These are phyloP conservation scores for Hippocampus zosterae DNA, from an alignment of 2,113 vertebrate genomes.

Conservation along the genomic window DNA sequence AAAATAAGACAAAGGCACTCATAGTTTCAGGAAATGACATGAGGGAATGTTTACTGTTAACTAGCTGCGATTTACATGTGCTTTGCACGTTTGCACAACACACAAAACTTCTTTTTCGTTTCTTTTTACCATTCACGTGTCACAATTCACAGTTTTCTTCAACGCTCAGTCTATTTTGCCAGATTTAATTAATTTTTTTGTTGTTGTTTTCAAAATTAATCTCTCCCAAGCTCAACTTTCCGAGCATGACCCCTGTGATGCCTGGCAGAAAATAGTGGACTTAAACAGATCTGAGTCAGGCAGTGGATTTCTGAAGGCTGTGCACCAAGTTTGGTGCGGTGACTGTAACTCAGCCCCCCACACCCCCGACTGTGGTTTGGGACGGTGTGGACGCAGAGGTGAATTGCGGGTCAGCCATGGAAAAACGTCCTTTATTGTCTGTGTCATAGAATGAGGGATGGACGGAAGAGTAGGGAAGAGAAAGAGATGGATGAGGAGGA, in stretches of 20 bases:
- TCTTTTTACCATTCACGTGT: constrained; percentile 6
- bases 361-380: constrained; percentile 45
- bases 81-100: no score
- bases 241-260: not conserved
- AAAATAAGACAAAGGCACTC: no score
- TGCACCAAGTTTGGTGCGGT: constrained; percentile 30
- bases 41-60: no score
- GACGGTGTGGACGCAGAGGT: constrained; percentile 63
- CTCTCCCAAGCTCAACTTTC: constrained; percentile 31
- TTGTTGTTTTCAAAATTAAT: constrained; percentile 6
- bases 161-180: not conserved
- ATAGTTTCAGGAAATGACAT: no score
- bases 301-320: constrained; percentile 11
- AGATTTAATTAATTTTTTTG: no score
- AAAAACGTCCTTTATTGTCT: constrained; percentile 58
- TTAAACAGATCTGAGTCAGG: not conserved
- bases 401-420: constrained; percentile 68
- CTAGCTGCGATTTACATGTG: no score
- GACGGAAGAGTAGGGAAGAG: constrained; percentile 29
- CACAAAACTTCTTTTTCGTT: no score
- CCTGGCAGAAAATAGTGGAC: not conserved
- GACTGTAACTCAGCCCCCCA: constrained; percentile 60
- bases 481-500: constrained; percentile 17
- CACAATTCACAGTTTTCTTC: constrained; percentile 25
- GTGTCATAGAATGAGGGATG: constrained; percentile 50